These are phyloP conservation scores for Caenorhabditis uteleia DNA, from an alignment of 2,888 invertebrate species.

Conservation along the genomic window DNA sequence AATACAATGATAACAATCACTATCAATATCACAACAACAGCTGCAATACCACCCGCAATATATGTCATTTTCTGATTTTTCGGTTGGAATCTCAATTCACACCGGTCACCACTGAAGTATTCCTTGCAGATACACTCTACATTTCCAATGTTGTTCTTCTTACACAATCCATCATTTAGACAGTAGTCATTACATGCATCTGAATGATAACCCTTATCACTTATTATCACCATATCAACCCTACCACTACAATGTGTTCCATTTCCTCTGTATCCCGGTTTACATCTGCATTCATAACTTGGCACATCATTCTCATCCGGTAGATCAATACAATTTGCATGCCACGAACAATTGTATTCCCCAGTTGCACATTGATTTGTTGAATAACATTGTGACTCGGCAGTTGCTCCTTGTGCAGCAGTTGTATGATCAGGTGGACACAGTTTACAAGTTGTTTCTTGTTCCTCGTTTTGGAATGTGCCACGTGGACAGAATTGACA, in stretches of 20 bases:
- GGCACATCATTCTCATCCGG: conserved; percentile 68
- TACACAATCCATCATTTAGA: conserved; percentile 69
- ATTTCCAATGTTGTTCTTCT: conserved; percentile 67
- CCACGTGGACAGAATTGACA: conserved; percentile 91
- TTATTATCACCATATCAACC: conserved; percentile 3
- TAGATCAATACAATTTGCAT: conserved; percentile 68
- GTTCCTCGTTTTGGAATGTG: conserved; percentile 88
- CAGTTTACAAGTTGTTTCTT: conserved; percentile 86
- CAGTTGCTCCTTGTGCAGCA: conserved; percentile 64
- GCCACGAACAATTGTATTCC: conserved; percentile 69
- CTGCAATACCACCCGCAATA: conserved; percentile 38
- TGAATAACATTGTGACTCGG: conserved; percentile 67
- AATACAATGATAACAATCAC: conserved; percentile 64
- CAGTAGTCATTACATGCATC: conserved; percentile 69
- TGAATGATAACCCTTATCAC: conserved; percentile 22
- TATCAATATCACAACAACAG: conserved; percentile 60
- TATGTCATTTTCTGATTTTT: conserved; percentile 51
- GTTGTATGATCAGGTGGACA: conserved; percentile 94
- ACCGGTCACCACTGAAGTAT: conserved; percentile 61
- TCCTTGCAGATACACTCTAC: conserved; percentile 69
- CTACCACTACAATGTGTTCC: conserved; percentile 67
- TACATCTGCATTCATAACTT: conserved; percentile 83
- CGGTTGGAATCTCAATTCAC: conserved; percentile 51
- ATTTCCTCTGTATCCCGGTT: conserved; percentile 85
- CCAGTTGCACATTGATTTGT: conserved; percentile 69